These are phyloP conservation scores for Caenorhabditis doughertyi DNA, from an alignment of 2,888 invertebrate genomes.

Conservation along the genomic window DNA sequence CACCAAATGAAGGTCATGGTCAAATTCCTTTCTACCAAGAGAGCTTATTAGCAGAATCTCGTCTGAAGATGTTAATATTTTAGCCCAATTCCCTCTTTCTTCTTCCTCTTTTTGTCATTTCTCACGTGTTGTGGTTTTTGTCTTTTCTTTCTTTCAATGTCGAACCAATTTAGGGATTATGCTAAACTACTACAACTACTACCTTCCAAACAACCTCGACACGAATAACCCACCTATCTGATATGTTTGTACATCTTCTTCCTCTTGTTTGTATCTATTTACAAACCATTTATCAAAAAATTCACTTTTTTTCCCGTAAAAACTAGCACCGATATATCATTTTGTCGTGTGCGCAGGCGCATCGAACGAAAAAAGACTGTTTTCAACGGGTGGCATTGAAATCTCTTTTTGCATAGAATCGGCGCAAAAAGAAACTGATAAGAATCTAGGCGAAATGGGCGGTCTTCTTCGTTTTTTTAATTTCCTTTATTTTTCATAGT, in stretches of 20 bases:
- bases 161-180: conserved; percentile 67
- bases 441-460: conserved; percentile 30
- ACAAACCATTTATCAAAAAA: conserved; percentile 53
- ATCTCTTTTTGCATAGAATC: not conserved
- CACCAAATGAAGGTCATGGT: conserved; percentile 47
- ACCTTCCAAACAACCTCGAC: conserved; percentile 54
- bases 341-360: conserved; percentile 28
- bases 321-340: conserved; percentile 43
- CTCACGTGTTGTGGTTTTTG: conserved; percentile 41
- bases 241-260: conserved; percentile 24
- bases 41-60: conserved; percentile 63
- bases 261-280: conserved; percentile 24
- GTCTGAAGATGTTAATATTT: conserved; percentile 43
- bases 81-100: conserved; percentile 19
- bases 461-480: conserved; percentile 11
- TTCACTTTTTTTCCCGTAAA: conserved; percentile 50
- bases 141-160: conserved; percentile 52
- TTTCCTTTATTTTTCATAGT: not conserved
- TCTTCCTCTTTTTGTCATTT: not conserved
- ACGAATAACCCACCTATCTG: conserved; percentile 46
- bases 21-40: conserved; percentile 35
- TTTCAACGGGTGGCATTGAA: conserved; percentile 35
- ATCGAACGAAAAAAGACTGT: conserved; percentile 43
- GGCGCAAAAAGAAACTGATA: conserved; percentile 35
- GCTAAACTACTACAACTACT: conserved; percentile 51